phyloP scores from a whole-genome alignment of 2,888 invertebrate genomes.

The Orchesella flavescens region DNA sequence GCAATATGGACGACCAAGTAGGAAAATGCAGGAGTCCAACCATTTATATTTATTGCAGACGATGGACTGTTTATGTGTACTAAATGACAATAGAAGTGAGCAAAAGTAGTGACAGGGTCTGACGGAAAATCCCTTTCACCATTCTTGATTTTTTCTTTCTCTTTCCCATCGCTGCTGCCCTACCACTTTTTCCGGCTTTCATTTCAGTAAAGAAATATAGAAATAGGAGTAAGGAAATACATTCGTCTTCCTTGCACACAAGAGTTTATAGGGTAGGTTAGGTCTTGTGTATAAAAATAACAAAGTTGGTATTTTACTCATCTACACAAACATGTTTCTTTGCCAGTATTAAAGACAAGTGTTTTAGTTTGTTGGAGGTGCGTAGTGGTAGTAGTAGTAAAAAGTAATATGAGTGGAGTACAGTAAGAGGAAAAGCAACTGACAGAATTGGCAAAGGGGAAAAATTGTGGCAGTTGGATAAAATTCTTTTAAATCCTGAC shows the following conservation, averaged over 20 bases:
- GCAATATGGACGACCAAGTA: background rate
- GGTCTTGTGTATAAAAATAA: background rate
- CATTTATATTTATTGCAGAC: background rate
- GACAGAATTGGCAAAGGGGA: slow-evolving; percentile 46
- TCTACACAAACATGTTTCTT: background rate
- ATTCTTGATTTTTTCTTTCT: slow-evolving; percentile 26
- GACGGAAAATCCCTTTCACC: slow-evolving; percentile 55
- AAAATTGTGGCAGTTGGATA: slow-evolving; percentile 52
- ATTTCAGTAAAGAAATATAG: no score
- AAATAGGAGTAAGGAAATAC: no score
- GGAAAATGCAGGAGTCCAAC: background rate
- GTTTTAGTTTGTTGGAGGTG: no score
- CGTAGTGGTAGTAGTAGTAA: background rate
- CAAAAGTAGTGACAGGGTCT: slow-evolving; percentile 42
- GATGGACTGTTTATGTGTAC: background rate
- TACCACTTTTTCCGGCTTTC: background rate
- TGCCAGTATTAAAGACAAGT: background rate
- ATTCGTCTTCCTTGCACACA: background rate
- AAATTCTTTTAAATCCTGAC: slow-evolving; percentile 41
- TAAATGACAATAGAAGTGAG: slow-evolving; percentile 32
- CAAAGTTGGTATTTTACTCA: no score
- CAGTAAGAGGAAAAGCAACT: slow-evolving; percentile 3
- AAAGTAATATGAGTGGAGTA: background rate
- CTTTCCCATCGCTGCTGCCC: background rate
- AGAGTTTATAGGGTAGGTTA: background rate